Percentiles rank a stretch among this genome's conserved stretches.
Conservation (phyloP, 35 echinoderm and acorn worm genomes). For the Nesometra sesokonis region DNA sequence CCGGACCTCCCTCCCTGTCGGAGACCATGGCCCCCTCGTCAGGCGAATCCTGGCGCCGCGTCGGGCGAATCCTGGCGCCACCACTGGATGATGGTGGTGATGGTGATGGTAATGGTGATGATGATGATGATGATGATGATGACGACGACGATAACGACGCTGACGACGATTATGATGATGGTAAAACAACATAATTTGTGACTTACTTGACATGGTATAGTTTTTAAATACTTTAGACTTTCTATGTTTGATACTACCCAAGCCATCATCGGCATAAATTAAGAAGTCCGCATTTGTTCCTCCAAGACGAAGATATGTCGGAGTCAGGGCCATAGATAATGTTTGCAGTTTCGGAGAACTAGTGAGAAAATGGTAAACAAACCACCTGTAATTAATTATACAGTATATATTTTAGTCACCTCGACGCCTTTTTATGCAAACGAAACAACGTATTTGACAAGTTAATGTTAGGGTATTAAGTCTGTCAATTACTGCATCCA, state of each 20-base stretch:
- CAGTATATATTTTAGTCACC: no score
- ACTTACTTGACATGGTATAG: slow-evolving; percentile 5
- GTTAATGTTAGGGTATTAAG: no score
- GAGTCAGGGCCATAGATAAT: neutral
- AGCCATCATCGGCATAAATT: neutral
- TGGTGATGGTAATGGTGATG: neutral
- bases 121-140: neutral
- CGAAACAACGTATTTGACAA: no score
- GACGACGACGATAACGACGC: neutral
- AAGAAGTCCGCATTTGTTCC: slow-evolving; percentile 1
- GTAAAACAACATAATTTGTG: no score
- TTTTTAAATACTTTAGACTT: neutral
- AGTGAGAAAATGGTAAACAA: no score
- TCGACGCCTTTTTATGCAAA: no score
- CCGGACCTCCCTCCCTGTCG: no score
- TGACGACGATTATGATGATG: neutral
- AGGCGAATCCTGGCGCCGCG: no score
- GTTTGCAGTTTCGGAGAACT: neutral
- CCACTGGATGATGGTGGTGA: neutral
- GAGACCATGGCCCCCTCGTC: no score
- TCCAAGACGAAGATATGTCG: neutral
- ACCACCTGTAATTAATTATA: no score
- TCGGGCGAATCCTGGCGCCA: no score
- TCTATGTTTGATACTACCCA: neutral
- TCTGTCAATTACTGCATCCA: no score